These are phyloP conservation scores for Pseudorhombus dupliciocellatus DNA, from an alignment of 2,113 vertebrate species.

Conservation along the genomic window DNA sequence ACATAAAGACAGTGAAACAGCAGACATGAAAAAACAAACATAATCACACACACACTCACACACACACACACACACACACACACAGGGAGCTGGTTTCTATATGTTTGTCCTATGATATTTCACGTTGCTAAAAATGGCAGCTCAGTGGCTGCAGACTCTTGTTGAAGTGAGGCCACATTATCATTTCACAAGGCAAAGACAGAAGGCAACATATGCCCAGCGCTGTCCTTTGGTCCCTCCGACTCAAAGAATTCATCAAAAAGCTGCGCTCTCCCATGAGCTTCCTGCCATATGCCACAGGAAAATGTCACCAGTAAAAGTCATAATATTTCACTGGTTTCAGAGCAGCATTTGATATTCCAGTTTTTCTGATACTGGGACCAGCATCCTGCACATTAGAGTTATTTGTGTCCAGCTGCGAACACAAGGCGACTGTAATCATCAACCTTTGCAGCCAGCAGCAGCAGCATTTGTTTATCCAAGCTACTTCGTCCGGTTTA, in stretches of 20 bases:
- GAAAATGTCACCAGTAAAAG: constrained; percentile 99
- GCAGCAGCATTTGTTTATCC: not conserved
- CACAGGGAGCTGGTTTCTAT: not conserved
- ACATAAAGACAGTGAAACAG: constrained; percentile 1
- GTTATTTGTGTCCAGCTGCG: constrained; percentile 86
- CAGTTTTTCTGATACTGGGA: constrained; percentile 88
- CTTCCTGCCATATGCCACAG: constrained; percentile 91
- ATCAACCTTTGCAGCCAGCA: constrained; percentile 13
- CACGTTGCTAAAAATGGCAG: constrained; percentile 44
- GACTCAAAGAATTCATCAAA: constrained; percentile 96
- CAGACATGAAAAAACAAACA: not conserved
- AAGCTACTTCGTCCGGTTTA: constrained; percentile 26
- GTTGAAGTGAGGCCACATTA: constrained; percentile 85
- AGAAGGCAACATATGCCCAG: constrained; percentile 91
- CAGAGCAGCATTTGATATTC: constrained; percentile 94
- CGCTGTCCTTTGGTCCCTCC: constrained; percentile 87
- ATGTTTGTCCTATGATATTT: constrained; percentile 29
- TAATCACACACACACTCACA: not conserved
- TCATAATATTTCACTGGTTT: constrained; percentile 95
- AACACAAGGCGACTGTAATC: constrained; percentile 88
- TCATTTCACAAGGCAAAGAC: constrained; percentile 95
- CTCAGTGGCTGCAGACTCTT: constrained; percentile 72
- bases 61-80: not conserved
- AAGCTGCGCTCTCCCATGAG: constrained; percentile 92
- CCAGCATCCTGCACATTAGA: constrained; percentile 85